Evolutionary conservation across 2,797 vertebrate species (phyloP), one percentile per base, ranked within the genome.

Genomic region (Gambusia yucatana): DNA sequence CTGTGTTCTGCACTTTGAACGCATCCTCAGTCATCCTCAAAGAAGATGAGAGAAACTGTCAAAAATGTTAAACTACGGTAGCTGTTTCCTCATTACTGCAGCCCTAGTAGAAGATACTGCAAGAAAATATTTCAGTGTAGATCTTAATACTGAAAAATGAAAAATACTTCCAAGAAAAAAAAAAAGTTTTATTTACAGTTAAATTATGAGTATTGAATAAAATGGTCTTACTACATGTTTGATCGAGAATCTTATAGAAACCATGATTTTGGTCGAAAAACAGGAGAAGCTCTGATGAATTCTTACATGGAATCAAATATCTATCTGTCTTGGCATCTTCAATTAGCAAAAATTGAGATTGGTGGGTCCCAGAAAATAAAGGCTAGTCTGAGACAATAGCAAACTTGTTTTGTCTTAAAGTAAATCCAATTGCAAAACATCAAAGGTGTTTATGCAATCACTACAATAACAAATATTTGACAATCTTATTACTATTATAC

Each of bases 1-100:
- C 25, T 44, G 36, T 69, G 67, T 70, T 70, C 41, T 70, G 11
- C 25, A 44, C 65, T 44, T 44, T 70, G 25, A 70, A n/a, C 5
- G 28, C 22, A 28, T 28, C 41, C 5, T 70, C 41, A 44, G 67
- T 70, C 25, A 28, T 44, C 67, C 65, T 43, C 65, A 67, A 25
- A 67, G 63, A 67, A 67, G 36, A 67, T n/a, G 65, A 43, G 3
- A 69, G 39, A 69, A 69, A 41, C 22, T 69, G 22, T 69, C 39
- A 39, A 41, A 25, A 25, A 36, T 20, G 6, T 63, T 63, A 63
- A 9, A 69, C 20, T 22, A 33, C 33, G 33, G 33, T 33, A 70
- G 25, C 22, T 25, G 4, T 25, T 43, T 43, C 22, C 65, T 69
- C 39, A 43, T 69, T 69, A 69, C 22, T 43, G 39, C 39, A 13